These are phyloP conservation scores for Hippoglossus stenolepis DNA, from an alignment of 2,113 vertebrate genomes.

Conservation along the genomic window DNA sequence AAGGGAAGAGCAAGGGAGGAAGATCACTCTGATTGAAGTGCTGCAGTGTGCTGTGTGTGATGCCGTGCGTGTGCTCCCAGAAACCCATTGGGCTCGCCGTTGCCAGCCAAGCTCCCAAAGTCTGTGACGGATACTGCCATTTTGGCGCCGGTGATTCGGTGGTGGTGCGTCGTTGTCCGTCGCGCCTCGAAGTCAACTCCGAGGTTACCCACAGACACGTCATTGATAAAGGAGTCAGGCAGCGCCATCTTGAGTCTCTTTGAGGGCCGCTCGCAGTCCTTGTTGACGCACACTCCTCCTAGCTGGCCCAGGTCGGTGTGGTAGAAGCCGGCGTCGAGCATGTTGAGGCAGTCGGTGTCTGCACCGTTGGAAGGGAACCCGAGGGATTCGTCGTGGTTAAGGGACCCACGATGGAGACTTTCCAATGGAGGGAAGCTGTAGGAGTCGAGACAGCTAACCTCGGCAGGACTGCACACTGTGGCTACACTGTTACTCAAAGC, in stretches of 20 bases:
- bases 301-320: constrained; percentile 90
- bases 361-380: constrained; percentile 89
- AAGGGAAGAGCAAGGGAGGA: constrained; percentile 78
- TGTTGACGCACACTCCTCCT: constrained; percentile 86
- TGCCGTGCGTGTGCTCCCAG: constrained; percentile 90
- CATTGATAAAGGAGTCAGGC: constrained; percentile 91
- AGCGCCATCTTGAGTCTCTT: constrained; percentile 97
- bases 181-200: constrained; percentile 93
- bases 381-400: constrained; percentile 92
- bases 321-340: constrained; percentile 98
- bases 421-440: constrained; percentile 90
- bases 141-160: constrained; percentile 94
- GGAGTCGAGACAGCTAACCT: constrained; percentile 90
- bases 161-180: constrained; percentile 88
- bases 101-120: constrained; percentile 90
- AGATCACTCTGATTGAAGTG: constrained; percentile 95
- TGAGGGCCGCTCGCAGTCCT: constrained; percentile 92
- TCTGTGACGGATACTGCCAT: constrained; percentile 98
- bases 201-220: constrained; percentile 93
- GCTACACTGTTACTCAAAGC: constrained; percentile 93
- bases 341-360: constrained; percentile 94
- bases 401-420: constrained; percentile 87
- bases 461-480: constrained; percentile 89
- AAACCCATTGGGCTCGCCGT: constrained; percentile 91
- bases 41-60: constrained; percentile 90